Evolutionary conservation across 2,797 vertebrate genomes (phyloP), one percentile per base, ranked within the genome.

Genomic region (Apogon talboti): DNA sequence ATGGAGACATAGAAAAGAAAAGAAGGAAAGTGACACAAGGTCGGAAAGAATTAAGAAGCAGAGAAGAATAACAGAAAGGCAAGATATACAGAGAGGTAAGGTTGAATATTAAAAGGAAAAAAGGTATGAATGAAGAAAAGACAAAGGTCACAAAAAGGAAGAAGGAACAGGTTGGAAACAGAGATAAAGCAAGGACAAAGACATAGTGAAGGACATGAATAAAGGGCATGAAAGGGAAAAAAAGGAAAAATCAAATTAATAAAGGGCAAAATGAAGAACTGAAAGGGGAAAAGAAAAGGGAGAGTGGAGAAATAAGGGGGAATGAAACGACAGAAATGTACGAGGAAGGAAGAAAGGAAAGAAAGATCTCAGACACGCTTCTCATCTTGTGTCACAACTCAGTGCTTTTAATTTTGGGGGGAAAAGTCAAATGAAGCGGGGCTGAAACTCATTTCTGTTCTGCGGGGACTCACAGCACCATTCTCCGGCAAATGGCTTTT

Each of bases 401-500:
- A 53, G 53, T 76, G 86, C 78, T 85, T 88, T 87, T 92, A 83
- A 91, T 91, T 89, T 86, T 63, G 28, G 56, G 6, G 54, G 67
- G 10, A 62, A 83, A 84, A 81, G 63, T 87, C 77, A 84, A 87
- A 90, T 87, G 84, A 85, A 83, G 82, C 72, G 13, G 58, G 72
- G 83, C 88, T 76, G 62, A 50, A 88, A 87, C 82, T 85, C 69
- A 87, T 83, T 90, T 83, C 50, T 60, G 69, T 86, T 81, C 83
- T 70, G 60, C 33, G 0, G 67, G 66, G 66, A 76, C 56, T 78
- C 80, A 3, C 64, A 46, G 75, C 66, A 41, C 52, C 52, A 24
- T 63, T 81, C 61, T 43, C 69, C 19, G 19, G 67, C 59, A 84
- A 89, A 84, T 88, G 70, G 71, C 50, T 77, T 89, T 79, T 82